Conservation (phyloP, 1,140 invertebrate genomes). For the Elysia chlorotica region DNA sequence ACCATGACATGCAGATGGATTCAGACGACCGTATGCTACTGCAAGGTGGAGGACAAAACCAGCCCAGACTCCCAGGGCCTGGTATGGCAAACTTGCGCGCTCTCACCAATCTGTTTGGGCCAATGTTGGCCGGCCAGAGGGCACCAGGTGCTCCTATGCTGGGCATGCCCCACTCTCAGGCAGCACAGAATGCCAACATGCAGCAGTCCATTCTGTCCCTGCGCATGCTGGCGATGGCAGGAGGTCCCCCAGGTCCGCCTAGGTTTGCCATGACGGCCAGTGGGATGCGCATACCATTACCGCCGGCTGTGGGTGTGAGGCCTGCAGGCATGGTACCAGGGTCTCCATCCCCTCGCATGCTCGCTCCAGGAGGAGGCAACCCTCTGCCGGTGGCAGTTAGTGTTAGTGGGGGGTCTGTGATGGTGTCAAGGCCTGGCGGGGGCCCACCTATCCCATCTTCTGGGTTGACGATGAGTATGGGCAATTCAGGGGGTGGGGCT, state of each 20-base stretch:
- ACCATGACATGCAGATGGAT: conserved; percentile 11
- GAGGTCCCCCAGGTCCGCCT: background rate
- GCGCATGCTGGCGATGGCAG: conserved; percentile 7
- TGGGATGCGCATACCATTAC: conserved; percentile 19
- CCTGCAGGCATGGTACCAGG: conserved; percentile 10
- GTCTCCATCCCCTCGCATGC: background rate
- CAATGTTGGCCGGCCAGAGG: conserved; percentile 5
- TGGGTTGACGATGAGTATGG: no score
- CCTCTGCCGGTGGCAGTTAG: conserved; percentile 4
- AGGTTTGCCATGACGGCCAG: conserved; percentile 9
- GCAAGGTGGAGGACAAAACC: background rate
- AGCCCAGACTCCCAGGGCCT: no score
- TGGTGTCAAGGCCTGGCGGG: background rate
- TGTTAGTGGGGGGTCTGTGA: conserved; percentile 9
- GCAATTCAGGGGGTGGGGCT: no score
- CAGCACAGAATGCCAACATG: background rate
- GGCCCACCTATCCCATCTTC: background rate
- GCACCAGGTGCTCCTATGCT: background rate
- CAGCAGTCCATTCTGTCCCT: conserved; percentile 3
- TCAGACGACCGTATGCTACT: conserved; percentile 16
- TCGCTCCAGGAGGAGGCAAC: conserved; percentile 3
- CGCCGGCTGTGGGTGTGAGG: conserved; percentile 22
- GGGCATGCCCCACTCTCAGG: conserved; percentile 4
- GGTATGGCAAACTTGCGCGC: background rate
- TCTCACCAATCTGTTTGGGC: conserved; percentile 8